phyloP scores from a whole-genome alignment of 1,140 invertebrate genomes.

The Lanistes nyassanus region DNA sequence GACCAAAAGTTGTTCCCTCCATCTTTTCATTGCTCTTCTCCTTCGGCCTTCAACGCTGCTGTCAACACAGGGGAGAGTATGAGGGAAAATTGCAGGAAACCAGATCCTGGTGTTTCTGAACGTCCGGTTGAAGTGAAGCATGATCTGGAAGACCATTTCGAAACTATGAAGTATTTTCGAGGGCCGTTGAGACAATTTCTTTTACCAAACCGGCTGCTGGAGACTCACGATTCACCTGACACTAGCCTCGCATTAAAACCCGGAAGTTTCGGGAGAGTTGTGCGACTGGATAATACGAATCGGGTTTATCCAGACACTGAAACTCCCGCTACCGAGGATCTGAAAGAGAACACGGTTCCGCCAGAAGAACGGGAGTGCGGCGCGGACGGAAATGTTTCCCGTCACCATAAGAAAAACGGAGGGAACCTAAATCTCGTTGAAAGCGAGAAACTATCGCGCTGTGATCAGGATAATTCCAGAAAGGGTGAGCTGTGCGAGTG shows the following conservation, averaged over 20 bases:
- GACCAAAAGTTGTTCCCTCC: too few relatives aligned
- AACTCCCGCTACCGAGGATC: background rate
- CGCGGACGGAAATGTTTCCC: background rate
- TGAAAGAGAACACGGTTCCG: background rate
- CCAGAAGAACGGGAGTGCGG: too few relatives aligned
- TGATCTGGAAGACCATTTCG: too few relatives aligned
- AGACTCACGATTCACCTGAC: background rate
- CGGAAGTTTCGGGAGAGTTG: background rate
- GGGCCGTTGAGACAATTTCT: background rate
- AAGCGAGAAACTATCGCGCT: background rate
- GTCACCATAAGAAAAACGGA: background rate
- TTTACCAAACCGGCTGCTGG: constrained; percentile 10
- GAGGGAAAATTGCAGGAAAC: too few relatives aligned
- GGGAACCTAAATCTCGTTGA: background rate
- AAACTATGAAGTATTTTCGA: background rate
- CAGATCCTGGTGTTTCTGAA: too few relatives aligned
- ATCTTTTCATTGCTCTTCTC: too few relatives aligned
- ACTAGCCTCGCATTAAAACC: background rate
- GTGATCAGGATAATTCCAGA: background rate
- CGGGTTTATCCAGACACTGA: too few relatives aligned
- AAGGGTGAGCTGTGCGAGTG: background rate
- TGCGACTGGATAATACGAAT: background rate
- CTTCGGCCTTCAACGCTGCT: too few relatives aligned
- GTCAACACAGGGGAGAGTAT: too few relatives aligned
- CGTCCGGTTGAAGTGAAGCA: too few relatives aligned